Evolutionary conservation across 2,113 vertebrate species (phyloP).

Genomic region (Amblyornis subalaris): DNA sequence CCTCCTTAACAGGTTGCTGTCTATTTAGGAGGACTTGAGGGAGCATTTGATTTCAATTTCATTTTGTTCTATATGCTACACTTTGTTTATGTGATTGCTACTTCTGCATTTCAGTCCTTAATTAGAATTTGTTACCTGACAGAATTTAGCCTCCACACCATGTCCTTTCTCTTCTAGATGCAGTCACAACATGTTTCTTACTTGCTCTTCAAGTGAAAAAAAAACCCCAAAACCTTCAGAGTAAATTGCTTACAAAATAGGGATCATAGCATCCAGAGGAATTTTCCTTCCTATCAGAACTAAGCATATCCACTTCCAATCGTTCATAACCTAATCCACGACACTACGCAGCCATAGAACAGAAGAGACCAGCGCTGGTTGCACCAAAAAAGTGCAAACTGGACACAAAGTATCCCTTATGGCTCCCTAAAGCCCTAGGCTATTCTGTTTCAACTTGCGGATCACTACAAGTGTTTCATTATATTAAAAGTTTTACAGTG

Average conservation of each 20-base stretch:
- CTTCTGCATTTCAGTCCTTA: neutral
- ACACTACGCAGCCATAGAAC: neutral
- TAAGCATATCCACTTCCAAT: neutral
- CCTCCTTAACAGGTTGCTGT: neutral
- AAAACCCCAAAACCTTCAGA: neutral
- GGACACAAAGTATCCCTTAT: neutral
- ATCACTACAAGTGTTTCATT: neutral
- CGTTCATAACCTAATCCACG: neutral
- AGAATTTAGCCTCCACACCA: neutral
- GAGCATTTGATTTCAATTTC: neutral
- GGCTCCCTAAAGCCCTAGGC: neutral
- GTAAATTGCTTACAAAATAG: neutral
- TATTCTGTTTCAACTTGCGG: neutral
- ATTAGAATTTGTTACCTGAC: neutral
- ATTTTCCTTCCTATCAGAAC: neutral
- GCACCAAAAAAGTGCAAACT: neutral
- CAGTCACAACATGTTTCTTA: neutral
- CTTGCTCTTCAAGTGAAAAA: neutral
- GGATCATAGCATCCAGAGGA: neutral
- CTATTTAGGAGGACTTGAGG: neutral
- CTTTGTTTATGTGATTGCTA: neutral
- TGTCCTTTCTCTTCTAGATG: neutral
- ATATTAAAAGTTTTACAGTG: neutral
- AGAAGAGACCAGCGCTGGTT: accelerated
- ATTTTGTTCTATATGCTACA: neutral